Evolutionary conservation across 2,113 vertebrate genomes (phyloP), one percentile per base, ranked within the genome.

Genomic region (Suncus etruscus): DNA sequence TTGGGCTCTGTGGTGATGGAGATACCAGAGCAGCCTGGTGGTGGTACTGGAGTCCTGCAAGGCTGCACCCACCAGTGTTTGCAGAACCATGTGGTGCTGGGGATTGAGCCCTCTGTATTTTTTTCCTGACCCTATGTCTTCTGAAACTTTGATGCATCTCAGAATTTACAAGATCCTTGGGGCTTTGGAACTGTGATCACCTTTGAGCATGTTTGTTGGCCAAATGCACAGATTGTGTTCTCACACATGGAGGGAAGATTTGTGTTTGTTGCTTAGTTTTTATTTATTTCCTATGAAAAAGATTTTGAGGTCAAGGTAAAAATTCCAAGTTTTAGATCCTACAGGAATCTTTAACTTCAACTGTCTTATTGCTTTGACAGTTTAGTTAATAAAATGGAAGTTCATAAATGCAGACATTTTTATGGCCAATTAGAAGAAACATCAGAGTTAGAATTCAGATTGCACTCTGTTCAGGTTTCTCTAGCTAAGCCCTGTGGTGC

Each of bases 301-400:
- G 54, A 54, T 54, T 54, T 54, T 16, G 54, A 54, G 18, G 54
- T 54, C 54, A 54, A 54, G 54, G 54, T 54, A 54, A 54, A 84
- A 22, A 18, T 66, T n/a, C 32, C 66, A 75, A 83, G 84, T 18
- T 39, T 39, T 39, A 7, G 9, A 73, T 80, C 27, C 75, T 51
- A 39, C 39, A 39, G 76, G 58, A 58, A 51, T 9, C 75, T 39
- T 54, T 54, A 11, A 54, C 12, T 16, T 54, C 10, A 83, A 1
- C 50, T 79, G 45, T 87, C 68, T 83, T 31, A 54, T 16, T 84
- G 81, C 24, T 87, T 6, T 81, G 78, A 89, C 14, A 82, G 82
- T 87, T 84, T 72, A 75, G 51, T 88, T 54, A 54, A 1, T 14
- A 79, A 79, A 88, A 73, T 47, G 51, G 61, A 84, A 8, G 32